Percentiles rank a stretch among this genome's conserved stretches.
These are phyloP conservation scores for Cyprinodon brontotheroides DNA, from an alignment of 2,113 vertebrate genomes.

Conservation along the genomic window DNA sequence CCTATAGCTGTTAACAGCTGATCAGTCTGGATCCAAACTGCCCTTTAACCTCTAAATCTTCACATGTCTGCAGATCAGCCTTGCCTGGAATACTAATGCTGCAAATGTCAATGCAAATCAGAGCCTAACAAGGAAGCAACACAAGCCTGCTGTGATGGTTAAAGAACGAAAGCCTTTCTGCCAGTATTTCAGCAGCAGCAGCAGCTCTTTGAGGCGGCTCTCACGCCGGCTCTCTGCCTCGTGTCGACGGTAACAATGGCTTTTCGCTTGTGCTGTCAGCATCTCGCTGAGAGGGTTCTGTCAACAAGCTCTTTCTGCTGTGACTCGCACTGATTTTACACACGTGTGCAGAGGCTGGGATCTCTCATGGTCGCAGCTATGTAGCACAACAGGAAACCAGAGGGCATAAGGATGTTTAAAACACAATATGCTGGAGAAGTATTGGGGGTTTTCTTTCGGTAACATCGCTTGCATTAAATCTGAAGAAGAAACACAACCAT, in stretches of 20 bases:
- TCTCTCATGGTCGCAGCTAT: conserved; percentile 13
- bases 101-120: conserved; percentile 73
- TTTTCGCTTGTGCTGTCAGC: conserved; percentile 57
- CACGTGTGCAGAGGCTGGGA: conserved; percentile 32
- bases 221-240: conserved; percentile 34
- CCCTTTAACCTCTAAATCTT: conserved; percentile 72
- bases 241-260: conserved; percentile 63
- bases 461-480: neutral
- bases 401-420: conserved; percentile 13
- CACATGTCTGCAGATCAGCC: conserved; percentile 54
- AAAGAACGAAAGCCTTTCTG: conserved; percentile 64
- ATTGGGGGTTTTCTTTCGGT: neutral
- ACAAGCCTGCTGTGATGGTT: conserved; percentile 56
- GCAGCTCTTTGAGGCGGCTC: conserved; percentile 13
- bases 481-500: conserved; percentile 31
- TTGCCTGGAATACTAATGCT: conserved; percentile 75
- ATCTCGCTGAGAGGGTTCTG: conserved; percentile 61
- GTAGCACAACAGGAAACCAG: conserved; percentile 4
- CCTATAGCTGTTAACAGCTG: conserved; percentile 46
- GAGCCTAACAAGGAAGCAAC: conserved; percentile 61
- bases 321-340: conserved; percentile 44
- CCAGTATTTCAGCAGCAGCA: conserved; percentile 25
- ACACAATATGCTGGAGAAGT: neutral
- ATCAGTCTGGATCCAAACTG: conserved; percentile 65
- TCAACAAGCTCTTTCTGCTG: conserved; percentile 53